Conservation (phyloP, 2,797 vertebrate species). For the Gymnopithys bicolor region DNA sequence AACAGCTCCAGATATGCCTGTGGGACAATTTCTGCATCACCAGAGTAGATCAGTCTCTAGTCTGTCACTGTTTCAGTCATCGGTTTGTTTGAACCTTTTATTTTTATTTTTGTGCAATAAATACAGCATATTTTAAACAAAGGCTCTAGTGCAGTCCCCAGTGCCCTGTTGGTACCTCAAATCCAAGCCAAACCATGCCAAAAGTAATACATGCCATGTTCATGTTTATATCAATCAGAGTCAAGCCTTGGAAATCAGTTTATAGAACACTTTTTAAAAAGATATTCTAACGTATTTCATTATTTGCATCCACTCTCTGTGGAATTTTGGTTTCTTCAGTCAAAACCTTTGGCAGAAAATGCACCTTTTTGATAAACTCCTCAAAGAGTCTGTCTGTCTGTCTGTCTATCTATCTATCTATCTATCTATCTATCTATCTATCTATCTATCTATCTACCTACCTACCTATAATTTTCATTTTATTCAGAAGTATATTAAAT, state of each 20-base stretch:
- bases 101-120: background rate
- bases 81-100: background rate
- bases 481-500: background rate
- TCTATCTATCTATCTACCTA: too few relatives aligned
- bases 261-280: background rate
- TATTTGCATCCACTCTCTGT: accelerated
- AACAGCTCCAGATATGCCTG: background rate
- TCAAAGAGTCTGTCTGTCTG: too few relatives aligned
- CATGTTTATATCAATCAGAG: background rate
- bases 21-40: background rate
- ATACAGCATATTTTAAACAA: background rate
- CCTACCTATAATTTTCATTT: background rate
- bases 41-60: background rate
- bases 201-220: background rate
- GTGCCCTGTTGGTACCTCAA: background rate
- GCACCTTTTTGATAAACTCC: background rate
- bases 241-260: background rate
- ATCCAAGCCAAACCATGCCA: accelerated
- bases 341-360: background rate
- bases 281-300: background rate
- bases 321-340: background rate
- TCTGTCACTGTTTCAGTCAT: background rate
- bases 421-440: too few relatives aligned
- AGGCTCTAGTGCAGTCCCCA: background rate
- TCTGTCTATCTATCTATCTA: too few relatives aligned